phyloP scores from a whole-genome alignment of 2,797 vertebrate genomes.

The Gallinago stenura region DNA sequence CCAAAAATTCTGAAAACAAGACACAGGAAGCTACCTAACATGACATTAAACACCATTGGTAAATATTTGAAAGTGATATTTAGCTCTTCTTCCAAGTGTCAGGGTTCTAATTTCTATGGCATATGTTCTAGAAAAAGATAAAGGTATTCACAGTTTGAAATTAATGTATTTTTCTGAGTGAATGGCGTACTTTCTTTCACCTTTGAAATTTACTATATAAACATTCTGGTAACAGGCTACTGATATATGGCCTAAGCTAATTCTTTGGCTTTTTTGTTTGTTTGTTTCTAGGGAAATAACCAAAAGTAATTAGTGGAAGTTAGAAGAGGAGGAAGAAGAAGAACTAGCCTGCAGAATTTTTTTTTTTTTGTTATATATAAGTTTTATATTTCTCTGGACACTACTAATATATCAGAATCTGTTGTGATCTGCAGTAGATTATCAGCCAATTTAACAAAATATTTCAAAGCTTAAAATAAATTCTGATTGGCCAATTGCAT shows the following conservation, averaged over 20 bases:
- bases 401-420: not conserved
- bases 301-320: not conserved
- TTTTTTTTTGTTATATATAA: not conserved
- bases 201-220: slow-evolving; percentile 29
- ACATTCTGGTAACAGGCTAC: slow-evolving; percentile 26
- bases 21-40: not conserved
- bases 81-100: not conserved
- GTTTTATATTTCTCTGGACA: not conserved
- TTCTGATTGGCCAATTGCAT: not conserved
- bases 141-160: slow-evolving; percentile 23
- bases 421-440: not conserved
- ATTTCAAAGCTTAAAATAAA: not conserved
- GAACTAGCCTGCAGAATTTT: not conserved
- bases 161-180: slow-evolving; percentile 17
- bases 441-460: not conserved
- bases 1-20: not conserved
- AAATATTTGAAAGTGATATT: not conserved
- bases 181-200: slow-evolving; percentile 51
- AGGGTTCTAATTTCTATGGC: not conserved
- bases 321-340: not conserved
- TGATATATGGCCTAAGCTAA: slow-evolving; percentile 27
- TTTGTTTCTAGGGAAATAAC: not conserved
- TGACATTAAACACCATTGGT: not conserved
- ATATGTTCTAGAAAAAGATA: slow-evolving; percentile 44
- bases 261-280: not conserved